Evolutionary conservation across 2,113 vertebrate species (phyloP).

Genomic region (Seriola dumerili): DNA sequence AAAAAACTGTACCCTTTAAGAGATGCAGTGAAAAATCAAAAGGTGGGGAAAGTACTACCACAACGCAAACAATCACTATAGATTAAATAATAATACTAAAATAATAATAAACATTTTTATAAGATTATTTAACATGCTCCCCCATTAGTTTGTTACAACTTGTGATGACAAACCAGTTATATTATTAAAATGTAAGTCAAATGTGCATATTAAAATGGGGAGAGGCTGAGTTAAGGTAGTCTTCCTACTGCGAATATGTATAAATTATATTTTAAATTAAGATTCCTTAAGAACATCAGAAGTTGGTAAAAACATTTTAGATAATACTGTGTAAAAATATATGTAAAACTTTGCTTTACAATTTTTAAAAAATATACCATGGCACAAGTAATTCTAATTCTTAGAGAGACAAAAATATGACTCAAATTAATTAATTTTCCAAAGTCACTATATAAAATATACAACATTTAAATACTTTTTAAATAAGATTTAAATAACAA

Average conservation of each 20-base stretch:
- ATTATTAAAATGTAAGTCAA: background rate
- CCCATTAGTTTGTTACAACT: background rate
- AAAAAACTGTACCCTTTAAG: background rate
- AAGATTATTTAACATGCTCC: background rate
- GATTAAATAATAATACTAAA: background rate
- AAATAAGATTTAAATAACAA: background rate
- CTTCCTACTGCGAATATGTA: background rate
- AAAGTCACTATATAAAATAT: background rate
- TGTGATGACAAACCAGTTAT: background rate
- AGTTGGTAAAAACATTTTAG: background rate
- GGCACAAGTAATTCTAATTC: background rate
- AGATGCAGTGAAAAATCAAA: constrained; percentile 12
- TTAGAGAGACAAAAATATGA: constrained; percentile 6
- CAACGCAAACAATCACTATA: constrained; percentile 25
- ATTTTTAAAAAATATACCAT: background rate
- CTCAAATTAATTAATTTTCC: background rate
- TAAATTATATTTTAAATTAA: background rate
- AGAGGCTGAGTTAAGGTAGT: background rate
- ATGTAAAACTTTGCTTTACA: background rate
- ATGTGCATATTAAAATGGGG: background rate
- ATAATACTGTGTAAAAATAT: background rate
- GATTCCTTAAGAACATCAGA: constrained; percentile 25
- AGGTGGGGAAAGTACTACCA: background rate
- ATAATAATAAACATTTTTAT: background rate
- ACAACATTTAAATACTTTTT: background rate